Conservation (phyloP, 1,140 invertebrate species). For the Drosophila ambigua region DNA sequence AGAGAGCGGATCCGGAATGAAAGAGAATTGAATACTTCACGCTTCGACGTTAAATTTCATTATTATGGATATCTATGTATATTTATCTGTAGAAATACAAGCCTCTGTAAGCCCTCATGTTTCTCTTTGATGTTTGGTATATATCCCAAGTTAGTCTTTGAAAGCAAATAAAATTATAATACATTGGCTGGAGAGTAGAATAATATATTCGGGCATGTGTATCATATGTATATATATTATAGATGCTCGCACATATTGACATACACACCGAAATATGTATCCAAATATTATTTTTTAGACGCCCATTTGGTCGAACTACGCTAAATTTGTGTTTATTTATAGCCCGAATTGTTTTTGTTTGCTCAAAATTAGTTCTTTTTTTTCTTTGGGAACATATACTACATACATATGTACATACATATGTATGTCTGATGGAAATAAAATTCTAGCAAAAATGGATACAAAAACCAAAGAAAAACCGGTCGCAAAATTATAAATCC, state of each 20-base stretch:
- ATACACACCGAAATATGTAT: background rate
- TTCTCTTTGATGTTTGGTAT: too few species aligned
- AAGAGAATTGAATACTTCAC: slow-evolving; percentile 25
- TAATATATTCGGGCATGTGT: too few species aligned
- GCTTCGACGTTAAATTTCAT: slow-evolving; percentile 22
- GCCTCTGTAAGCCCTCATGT: too few species aligned
- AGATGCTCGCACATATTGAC: background rate
- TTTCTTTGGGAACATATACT: background rate
- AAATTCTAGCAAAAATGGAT: background rate
- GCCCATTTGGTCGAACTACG: slow-evolving; percentile 55
- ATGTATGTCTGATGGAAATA: too few species aligned
- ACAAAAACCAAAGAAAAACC: too few species aligned
- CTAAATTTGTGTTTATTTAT: slow-evolving; percentile 59
- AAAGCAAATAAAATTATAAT: too few species aligned
- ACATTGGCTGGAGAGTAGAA: too few species aligned
- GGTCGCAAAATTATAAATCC: too few species aligned
- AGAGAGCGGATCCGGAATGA: slow-evolving; percentile 4
- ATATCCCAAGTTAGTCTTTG: slow-evolving; percentile 1
- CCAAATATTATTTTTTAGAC: background rate
- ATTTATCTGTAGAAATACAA: background rate
- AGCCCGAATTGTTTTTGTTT: slow-evolving; percentile 43
- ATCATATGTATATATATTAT: background rate
- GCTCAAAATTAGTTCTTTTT: slow-evolving; percentile 6
- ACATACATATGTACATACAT: too few species aligned
- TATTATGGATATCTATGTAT: background rate